These are phyloP conservation scores for Deilephila elpenor DNA, from an alignment of 2,888 invertebrate species.

Conservation along the genomic window DNA sequence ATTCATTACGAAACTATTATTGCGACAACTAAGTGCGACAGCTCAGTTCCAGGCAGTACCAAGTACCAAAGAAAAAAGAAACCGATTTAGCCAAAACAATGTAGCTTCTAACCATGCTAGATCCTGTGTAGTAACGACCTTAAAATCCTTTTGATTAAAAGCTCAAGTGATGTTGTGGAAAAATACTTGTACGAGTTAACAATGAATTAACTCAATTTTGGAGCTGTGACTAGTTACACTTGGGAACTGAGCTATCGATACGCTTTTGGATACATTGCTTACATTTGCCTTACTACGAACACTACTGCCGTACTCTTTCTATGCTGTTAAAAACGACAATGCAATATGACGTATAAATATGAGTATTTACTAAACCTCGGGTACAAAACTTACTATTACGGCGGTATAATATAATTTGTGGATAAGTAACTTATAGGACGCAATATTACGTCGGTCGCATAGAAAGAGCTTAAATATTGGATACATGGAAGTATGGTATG, in stretches of 20 bases:
- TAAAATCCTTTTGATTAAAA: no score
- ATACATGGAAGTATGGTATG: conserved; percentile 10
- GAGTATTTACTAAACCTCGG: not conserved
- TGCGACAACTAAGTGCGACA: no score
- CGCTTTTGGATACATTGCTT: not conserved
- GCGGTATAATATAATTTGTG: not conserved
- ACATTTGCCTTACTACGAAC: not conserved
- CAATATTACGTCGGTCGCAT: not conserved
- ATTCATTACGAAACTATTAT: not conserved
- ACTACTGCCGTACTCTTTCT: not conserved
- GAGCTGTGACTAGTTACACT: not conserved
- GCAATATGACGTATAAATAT: not conserved
- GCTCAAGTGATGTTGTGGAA: no score
- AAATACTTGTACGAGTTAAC: no score
- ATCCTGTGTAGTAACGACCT: no score
- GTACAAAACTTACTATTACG: not conserved
- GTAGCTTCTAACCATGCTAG: not conserved
- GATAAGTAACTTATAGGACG: not conserved
- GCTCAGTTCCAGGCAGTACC: not conserved
- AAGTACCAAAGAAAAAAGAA: not conserved
- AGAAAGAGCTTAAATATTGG: not conserved
- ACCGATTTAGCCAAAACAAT: not conserved
- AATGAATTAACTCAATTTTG: no score
- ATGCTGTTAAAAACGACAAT: not conserved
- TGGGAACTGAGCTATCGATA: not conserved